Percentiles rank a stretch among this genome's conserved stretches.
phyloP scores from a whole-genome alignment of 2,888 invertebrate species.

The Beris chalybata region DNA sequence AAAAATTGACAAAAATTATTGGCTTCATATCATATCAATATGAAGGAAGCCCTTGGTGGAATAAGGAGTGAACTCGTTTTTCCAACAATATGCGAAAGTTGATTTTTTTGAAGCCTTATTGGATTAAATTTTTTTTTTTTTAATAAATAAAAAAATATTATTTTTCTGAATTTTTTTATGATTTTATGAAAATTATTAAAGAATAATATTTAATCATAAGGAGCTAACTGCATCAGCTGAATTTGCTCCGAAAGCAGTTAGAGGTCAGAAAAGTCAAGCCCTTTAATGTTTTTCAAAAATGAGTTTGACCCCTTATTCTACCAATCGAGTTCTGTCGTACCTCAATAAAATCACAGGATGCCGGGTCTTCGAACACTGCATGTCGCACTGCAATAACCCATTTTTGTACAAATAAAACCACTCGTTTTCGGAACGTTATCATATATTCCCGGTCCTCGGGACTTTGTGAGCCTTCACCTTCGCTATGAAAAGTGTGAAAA shows the following conservation, averaged over 20 bases:
- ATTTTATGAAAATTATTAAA: no score
- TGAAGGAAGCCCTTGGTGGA: no score
- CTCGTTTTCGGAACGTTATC: conserved; percentile 70
- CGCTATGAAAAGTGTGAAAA: conserved; percentile 60
- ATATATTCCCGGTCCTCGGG: conserved; percentile 68
- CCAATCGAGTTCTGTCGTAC: conserved; percentile 52
- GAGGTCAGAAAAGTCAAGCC: no score
- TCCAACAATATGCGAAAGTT: no score
- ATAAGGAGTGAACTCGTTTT: no score
- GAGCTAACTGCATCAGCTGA: no score
- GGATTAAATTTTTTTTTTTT: no score
- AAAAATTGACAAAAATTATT: background rate
- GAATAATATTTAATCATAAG: no score
- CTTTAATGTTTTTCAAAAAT: background rate
- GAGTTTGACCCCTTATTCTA: background rate
- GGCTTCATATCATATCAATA: background rate
- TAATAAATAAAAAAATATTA: no score
- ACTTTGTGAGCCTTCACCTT: conserved; percentile 56
- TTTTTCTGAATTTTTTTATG: no score
- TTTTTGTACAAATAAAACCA: conserved; percentile 75
- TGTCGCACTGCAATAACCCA: conserved; percentile 74
- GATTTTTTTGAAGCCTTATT: no score
- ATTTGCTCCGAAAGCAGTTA: no score
- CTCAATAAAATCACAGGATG: conserved; percentile 72
- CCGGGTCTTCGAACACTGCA: conserved; percentile 74